Evolutionary conservation across 2,888 invertebrate genomes (phyloP).

Genomic region (Melieria picta): DNA sequence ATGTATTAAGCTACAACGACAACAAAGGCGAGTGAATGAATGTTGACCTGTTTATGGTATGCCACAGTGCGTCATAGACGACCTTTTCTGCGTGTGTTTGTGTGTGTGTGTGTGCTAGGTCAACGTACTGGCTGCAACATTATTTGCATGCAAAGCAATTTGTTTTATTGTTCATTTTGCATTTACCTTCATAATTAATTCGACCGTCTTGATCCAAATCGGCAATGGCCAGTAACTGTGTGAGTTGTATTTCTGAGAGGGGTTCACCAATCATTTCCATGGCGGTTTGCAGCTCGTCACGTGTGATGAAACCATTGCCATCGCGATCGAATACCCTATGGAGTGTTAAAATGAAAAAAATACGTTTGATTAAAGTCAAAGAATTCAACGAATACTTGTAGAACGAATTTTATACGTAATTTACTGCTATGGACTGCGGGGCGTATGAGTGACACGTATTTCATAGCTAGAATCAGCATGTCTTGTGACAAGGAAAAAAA

Average conservation of each 20-base stretch:
- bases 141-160: background rate
- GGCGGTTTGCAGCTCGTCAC: slow-evolving; percentile 80
- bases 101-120: background rate
- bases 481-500: too few relatives aligned
- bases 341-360: background rate
- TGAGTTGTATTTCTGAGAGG: slow-evolving; percentile 79
- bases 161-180: too few relatives aligned
- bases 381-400: too few relatives aligned
- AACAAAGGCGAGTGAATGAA: too few relatives aligned
- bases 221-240: slow-evolving; percentile 78
- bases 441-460: too few relatives aligned
- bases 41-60: too few relatives aligned
- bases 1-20: too few relatives aligned
- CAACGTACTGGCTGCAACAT: background rate
- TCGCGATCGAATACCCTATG: slow-evolving; percentile 86
- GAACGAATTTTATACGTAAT: too few relatives aligned
- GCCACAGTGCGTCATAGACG: slow-evolving; percentile 17
- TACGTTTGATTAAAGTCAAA: too few relatives aligned
- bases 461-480: too few relatives aligned
- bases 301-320: slow-evolving; percentile 88
- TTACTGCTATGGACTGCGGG: too few relatives aligned
- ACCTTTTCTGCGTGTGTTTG: slow-evolving; percentile 8
- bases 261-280: slow-evolving; percentile 85
- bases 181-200: slow-evolving; percentile 83
- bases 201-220: slow-evolving; percentile 83